Evolutionary conservation across 2,888 invertebrate species (phyloP).

Genomic region (Adelognathus sp.): DNA sequence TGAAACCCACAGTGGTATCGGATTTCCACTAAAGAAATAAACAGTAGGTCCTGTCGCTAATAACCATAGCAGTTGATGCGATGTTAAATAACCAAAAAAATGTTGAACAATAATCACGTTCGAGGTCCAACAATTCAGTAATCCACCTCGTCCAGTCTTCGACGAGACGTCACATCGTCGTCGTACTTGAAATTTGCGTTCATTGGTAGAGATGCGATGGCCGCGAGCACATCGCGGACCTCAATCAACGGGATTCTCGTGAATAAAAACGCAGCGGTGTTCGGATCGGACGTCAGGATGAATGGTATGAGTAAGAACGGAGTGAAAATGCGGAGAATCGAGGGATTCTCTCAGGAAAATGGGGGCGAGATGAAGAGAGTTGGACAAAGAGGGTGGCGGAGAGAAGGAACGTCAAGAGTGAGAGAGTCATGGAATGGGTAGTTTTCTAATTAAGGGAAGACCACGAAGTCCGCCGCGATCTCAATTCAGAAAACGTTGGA

Average conservation of each 20-base stretch:
- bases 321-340: conserved; percentile 17
- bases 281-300: not conserved
- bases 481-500: conserved; percentile 65
- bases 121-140: not conserved
- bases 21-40: too few relatives aligned
- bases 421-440: conserved; percentile 17
- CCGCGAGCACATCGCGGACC: conserved; percentile 14
- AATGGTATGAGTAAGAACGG: not conserved
- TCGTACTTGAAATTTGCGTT: conserved; percentile 24
- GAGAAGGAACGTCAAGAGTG: not conserved
- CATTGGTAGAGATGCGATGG: conserved; percentile 7
- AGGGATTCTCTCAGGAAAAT: too few relatives aligned
- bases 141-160: not conserved
- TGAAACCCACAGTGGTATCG: too few relatives aligned
- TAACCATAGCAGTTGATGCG: too few relatives aligned
- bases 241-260: conserved; percentile 36
- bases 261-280: conserved; percentile 37
- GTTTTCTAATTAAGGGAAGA: conserved; percentile 58
- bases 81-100: too few relatives aligned
- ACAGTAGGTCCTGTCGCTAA: too few relatives aligned
- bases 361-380: conserved; percentile 5
- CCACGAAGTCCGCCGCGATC: conserved; percentile 60
- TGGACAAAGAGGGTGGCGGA: conserved; percentile 6
- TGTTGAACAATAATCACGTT: not conserved
- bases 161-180: conserved; percentile 5